phyloP scores from a whole-genome alignment of 1,140 invertebrate genomes.

The Drosophila pseudoananassae region DNA sequence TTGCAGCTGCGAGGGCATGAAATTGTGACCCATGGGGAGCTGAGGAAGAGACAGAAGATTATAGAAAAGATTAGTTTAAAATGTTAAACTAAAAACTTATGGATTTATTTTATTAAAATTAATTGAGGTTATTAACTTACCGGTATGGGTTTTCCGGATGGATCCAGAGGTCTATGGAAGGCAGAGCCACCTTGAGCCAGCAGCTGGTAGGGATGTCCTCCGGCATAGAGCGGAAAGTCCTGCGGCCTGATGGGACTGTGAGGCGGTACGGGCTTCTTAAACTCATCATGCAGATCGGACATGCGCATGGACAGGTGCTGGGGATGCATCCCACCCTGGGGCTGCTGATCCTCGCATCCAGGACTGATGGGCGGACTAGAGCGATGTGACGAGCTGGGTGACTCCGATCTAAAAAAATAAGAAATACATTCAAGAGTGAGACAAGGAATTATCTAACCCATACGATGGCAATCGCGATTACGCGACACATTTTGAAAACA shows the following conservation, averaged over 20 bases:
- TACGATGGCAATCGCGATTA: conserved; percentile 44
- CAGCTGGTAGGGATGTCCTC: conserved; percentile 83
- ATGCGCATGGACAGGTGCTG: conserved; percentile 72
- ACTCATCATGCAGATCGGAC: conserved; percentile 78
- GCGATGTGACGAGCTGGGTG: conserved; percentile 82
- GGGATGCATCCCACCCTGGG: conserved; percentile 37
- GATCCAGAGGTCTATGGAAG: conserved; percentile 79
- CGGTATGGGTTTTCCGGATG: conserved; percentile 82
- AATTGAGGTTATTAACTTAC: conserved; percentile 39
- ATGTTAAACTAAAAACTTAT: background rate
- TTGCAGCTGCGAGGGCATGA: conserved; percentile 90
- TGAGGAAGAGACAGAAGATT: conserved; percentile 6
- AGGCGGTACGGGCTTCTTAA: conserved; percentile 81
- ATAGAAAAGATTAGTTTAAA: background rate
- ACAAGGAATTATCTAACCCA: conserved; percentile 49
- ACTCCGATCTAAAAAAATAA: conserved; percentile 69
- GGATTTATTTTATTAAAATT: background rate
- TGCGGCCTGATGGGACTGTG: conserved; percentile 79
- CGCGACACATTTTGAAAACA: conserved; percentile 63
- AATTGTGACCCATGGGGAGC: conserved; percentile 82
- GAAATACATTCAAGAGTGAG: background rate
- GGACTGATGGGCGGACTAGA: conserved; percentile 84
- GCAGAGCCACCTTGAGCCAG: conserved; percentile 78
- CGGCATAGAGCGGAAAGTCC: conserved; percentile 82
- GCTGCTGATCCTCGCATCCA: conserved; percentile 82